Percentiles rank a stretch among this genome's conserved stretches.
Evolutionary conservation across 2,113 vertebrate genomes (phyloP).

Genomic region (Gymnocephalus cernua): DNA sequence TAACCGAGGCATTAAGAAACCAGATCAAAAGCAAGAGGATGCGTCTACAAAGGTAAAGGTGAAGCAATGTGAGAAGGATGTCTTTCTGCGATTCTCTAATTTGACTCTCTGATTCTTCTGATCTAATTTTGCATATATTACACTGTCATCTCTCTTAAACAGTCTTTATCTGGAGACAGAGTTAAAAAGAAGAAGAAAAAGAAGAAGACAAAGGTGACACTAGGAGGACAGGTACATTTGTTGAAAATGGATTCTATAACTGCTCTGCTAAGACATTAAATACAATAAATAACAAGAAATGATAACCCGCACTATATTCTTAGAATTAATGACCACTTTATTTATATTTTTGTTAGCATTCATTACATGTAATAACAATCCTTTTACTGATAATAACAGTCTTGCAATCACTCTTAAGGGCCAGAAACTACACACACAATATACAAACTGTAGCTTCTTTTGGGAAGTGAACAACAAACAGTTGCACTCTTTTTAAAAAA

Average conservation of each 20-base stretch:
- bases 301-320: background rate
- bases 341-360: background rate
- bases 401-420: background rate
- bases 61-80: background rate
- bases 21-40: conserved; percentile 29
- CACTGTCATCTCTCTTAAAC: background rate
- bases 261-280: background rate
- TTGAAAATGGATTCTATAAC: background rate
- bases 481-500: background rate
- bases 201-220: conserved; percentile 87
- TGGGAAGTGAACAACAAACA: background rate
- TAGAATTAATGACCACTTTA: background rate
- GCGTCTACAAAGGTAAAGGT: conserved; percentile 61
- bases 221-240: conserved; percentile 82
- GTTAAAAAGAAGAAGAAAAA: conserved; percentile 93
- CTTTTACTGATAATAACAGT: background rate
- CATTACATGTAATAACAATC: background rate
- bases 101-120: background rate
- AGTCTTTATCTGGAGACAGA: conserved; percentile 80
- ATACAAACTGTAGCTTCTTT: background rate
- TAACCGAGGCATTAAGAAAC: conserved; percentile 20
- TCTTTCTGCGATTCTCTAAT: background rate
- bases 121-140: background rate
- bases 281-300: background rate
- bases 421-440: background rate